These are phyloP conservation scores for Candoia aspera DNA, from an alignment of 2,113 vertebrate species.

Conservation along the genomic window DNA sequence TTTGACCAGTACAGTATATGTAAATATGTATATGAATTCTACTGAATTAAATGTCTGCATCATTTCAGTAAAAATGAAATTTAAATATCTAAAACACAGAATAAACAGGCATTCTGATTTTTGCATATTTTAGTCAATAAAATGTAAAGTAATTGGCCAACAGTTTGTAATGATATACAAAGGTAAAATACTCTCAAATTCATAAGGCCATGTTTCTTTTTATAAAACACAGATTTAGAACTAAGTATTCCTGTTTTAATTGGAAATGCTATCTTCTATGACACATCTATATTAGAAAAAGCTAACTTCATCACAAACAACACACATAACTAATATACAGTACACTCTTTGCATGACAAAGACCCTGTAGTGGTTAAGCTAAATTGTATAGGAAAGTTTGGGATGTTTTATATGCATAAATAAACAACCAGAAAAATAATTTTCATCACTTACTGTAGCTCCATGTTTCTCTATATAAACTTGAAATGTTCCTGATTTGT, in stretches of 20 bases:
- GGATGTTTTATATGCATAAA: not conserved
- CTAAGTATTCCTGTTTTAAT: too few species aligned
- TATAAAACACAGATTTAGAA: too few species aligned
- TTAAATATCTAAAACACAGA: not conserved
- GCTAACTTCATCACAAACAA: too few species aligned
- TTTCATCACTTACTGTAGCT: conserved; percentile 78
- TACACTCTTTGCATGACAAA: too few species aligned
- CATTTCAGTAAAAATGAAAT: not conserved
- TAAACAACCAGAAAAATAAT: conserved; percentile 7
- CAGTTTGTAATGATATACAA: not conserved
- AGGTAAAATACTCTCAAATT: too few species aligned
- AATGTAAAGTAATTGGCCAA: not conserved
- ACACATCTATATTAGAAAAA: too few species aligned
- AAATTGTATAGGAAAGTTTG: not conserved
- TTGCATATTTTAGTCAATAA: not conserved
- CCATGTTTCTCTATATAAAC: conserved; percentile 70
- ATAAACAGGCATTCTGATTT: not conserved
- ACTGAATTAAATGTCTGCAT: not conserved
- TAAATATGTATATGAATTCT: not conserved
- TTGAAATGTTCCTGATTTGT: conserved; percentile 80
- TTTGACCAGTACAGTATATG: not conserved
- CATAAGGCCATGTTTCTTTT: too few species aligned
- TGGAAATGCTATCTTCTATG: too few species aligned
- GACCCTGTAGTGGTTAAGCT: too few species aligned
- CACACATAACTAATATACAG: too few species aligned